Conservation (phyloP, 2,797 vertebrate genomes). For the Gymnothorax reevesii region DNA sequence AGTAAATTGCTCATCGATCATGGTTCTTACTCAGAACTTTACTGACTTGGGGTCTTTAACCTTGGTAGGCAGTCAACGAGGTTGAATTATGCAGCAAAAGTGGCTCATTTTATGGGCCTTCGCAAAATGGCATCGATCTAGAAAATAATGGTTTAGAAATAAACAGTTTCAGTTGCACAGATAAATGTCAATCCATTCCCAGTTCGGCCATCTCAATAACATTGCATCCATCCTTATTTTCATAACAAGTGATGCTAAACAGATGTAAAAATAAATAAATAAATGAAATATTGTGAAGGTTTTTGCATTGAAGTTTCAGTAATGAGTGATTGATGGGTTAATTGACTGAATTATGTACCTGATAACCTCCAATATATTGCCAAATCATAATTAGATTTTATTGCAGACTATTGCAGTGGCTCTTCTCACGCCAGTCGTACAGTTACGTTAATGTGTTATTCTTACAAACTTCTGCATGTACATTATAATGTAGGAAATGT, state of each 20-base stretch:
- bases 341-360: not conserved
- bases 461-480: no score
- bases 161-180: not conserved
- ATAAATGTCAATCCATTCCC: not conserved
- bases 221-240: not conserved
- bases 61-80: no score
- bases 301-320: not conserved
- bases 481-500: no score
- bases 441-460: no score
- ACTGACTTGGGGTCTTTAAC: no score
- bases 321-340: slow-evolving; percentile 1
- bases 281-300: not conserved
- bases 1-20: no score
- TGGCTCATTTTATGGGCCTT: not conserved
- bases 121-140: not conserved
- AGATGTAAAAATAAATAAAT: not conserved
- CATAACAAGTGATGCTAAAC: not conserved
- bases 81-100: no score
- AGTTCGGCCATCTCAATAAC: not conserved
- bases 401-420: not conserved
- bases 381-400: not conserved
- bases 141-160: no score
- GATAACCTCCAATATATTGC: not conserved
- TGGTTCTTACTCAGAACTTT: no score
- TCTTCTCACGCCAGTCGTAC: no score